Evolutionary conservation across 1,140 invertebrate genomes (phyloP), one percentile per base, ranked within the genome.

Genomic region (Drosophila tropicalis): DNA sequence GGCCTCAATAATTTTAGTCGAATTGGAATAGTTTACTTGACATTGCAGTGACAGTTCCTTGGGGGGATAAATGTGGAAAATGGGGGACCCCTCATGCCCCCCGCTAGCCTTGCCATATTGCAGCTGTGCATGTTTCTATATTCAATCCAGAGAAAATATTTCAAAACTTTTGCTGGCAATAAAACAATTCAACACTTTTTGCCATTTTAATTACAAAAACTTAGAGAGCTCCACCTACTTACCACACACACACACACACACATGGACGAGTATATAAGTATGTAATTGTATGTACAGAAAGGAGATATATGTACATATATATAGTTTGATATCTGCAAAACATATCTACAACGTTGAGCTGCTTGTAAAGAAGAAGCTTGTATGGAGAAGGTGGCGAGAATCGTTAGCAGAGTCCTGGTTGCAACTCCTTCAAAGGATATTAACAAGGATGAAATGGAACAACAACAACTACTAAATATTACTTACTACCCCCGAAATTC

Each of bases 141-240:
- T 19, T 51, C 44, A 51, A 51, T 51, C 4, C 44, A 51, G 9
- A 51, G 44, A 51, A 51, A 51, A 51, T 51, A 51, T 51, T n/a
- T 51, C 19, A 51, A 51, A 51, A 51, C 44, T 51, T 51, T 51
- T 60, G 57, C 36, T 34, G 57, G 57, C 34, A 75, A 75, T 75
- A 58, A 58, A 36, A 73, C 72, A 76, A 76, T 76, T 70, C 73
- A 70, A 63, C 72, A 76, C 62, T 70, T 76, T 76, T 70, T 57
- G 55, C 67, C 74, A 74, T 64, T 77, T 77, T 77, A 77, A 77
- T 77, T 77, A 77, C 74, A 77, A 73, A 77, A 77, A 76, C 67
- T 70, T 61, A 60, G 58, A 39, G 34, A 57, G 39, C 74, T 70
- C 74, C 73, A 76, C 56, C 66, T 62, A 77, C 74, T 61, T 76